Evolutionary conservation across 2,113 vertebrate species (phyloP), one percentile per base, ranked within the genome.

Genomic region (Epinephelus lanceolatus): DNA sequence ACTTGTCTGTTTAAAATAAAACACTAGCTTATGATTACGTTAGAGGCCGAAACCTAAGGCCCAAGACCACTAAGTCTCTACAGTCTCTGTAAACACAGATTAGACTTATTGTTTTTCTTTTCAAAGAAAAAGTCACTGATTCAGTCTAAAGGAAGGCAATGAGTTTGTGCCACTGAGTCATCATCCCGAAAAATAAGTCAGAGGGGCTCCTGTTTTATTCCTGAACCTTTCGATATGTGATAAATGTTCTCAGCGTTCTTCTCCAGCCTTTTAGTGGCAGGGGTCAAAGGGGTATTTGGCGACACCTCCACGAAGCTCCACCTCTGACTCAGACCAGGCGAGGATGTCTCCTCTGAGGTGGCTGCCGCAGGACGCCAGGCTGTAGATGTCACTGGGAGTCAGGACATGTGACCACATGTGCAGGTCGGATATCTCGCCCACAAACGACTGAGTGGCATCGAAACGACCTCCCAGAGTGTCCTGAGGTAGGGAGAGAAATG

Each of bases 391-490:
- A 3, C 85, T 78, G 40, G 93, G 71, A 0, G 94, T 94, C 76
- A 97, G 93, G 61, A 96, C 87, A 1, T 92, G 94, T 11, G 96
- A 95, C 96, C 96, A 97, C 93, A 97, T 90, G 79, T 97, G 94
- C 63, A 97, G 84, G 74, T 96, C 96, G 0, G 96, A 94, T 81
- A 97, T 94, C 79, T 97, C 96, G 0, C 96, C 96, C 61, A 97
- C 94, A 23, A 96, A 97, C 0, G 96, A 95, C 91, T 96, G 96
- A 9, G 96, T 94, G 71, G 95, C 95, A 55, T 97, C 96, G 19
- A 97, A 96, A 3, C 95, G 95, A 6, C 96, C 96, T 2, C 96
- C 96, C 2, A 96, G 91, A 10, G 95, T 95, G 90, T 97, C 96
- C 96, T 96, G 85, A n/a, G 57, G 25, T 49, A 62, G 12, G 47